Conservation (phyloP, 1,140 invertebrate species). For the Drosophila lowei region DNA sequence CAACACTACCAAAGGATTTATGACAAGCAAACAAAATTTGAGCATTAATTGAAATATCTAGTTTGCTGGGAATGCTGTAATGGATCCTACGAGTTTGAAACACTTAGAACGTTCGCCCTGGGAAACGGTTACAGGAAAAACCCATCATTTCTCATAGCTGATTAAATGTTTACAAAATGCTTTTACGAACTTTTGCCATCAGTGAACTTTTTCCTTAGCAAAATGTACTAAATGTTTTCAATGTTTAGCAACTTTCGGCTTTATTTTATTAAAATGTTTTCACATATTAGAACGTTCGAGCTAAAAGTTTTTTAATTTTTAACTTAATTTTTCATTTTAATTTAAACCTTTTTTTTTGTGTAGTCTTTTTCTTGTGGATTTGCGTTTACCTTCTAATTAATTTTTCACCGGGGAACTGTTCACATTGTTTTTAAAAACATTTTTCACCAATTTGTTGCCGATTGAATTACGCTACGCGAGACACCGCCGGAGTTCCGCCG, state of each 20-base stretch:
- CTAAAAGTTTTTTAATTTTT: neutral
- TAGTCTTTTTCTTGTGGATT: neutral
- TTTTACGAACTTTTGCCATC: no score
- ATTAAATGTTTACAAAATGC: neutral
- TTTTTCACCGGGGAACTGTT: constrained; percentile 9
- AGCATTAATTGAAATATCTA: constrained; percentile 56
- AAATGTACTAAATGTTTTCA: no score
- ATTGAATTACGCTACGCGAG: constrained; percentile 38
- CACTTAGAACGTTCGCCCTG: neutral
- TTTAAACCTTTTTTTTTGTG: neutral
- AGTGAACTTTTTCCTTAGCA: no score
- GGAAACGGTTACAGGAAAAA: neutral
- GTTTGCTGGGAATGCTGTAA: constrained; percentile 7
- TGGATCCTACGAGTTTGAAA: neutral
- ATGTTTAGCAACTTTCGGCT: neutral
- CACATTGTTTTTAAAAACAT: constrained; percentile 19
- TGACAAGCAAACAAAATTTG: constrained; percentile 47
- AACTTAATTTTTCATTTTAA: neutral
- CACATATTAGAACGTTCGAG: no score
- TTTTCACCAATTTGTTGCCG: constrained; percentile 3
- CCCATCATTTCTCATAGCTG: neutral
- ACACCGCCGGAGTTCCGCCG: constrained; percentile 19
- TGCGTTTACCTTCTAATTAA: constrained; percentile 14
- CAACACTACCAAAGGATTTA: constrained; percentile 24
- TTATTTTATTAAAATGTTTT: neutral